Conservation (phyloP, 2,888 invertebrate species). For the Stenichneumon culpator region DNA sequence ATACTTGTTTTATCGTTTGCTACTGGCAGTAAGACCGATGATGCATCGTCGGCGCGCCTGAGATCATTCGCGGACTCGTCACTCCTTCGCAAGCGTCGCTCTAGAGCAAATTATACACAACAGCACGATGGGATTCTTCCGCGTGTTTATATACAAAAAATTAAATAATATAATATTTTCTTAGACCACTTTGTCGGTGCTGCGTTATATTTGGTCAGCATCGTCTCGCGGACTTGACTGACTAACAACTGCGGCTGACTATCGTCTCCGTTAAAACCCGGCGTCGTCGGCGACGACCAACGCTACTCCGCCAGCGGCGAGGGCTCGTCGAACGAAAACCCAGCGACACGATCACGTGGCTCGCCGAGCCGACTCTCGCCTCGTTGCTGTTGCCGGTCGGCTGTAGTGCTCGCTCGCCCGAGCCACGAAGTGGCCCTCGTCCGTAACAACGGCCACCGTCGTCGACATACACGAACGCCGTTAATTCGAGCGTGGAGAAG, state of each 20-base stretch:
- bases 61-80: not conserved
- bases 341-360: constrained; percentile 1
- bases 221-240: not conserved
- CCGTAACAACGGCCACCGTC: constrained; percentile 5
- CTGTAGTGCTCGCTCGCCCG: not conserved
- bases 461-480: not conserved
- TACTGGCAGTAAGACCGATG: not conserved
- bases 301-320: not conserved
- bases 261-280: constrained; percentile 8
- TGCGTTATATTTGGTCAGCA: not conserved
- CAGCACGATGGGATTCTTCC: not conserved
- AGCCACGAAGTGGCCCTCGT: not conserved
- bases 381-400: constrained; percentile 5
- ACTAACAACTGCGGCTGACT: not conserved
- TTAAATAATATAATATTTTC: not conserved
- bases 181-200: not conserved
- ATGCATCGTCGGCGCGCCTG: not conserved
- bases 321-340: not conserved
- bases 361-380: not conserved
- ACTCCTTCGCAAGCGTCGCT: not conserved
- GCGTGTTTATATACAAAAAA: not conserved
- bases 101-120: not conserved
- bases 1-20: not conserved
- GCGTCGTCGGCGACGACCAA: constrained; percentile 1
- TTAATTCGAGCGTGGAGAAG: constrained; percentile 5